Percentiles rank a stretch among this genome's conserved stretches.
Evolutionary conservation across 2,888 invertebrate species (phyloP).

Genomic region (Hymenopus coronatus): DNA sequence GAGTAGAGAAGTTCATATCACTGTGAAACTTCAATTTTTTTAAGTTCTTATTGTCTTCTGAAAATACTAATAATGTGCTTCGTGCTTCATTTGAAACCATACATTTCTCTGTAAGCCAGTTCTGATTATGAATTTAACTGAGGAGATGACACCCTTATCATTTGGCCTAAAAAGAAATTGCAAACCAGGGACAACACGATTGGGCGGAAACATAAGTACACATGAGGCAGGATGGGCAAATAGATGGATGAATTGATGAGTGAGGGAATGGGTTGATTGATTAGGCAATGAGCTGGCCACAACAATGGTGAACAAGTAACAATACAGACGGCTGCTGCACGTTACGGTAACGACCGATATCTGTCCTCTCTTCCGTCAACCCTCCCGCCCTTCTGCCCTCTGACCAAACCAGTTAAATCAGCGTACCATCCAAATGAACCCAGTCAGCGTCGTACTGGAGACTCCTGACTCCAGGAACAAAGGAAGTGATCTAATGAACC

Average conservation of each 20-base stretch:
- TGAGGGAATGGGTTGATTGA: background rate
- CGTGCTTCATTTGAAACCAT: too few species aligned
- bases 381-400: background rate
- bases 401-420: background rate
- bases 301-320: background rate
- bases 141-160: background rate
- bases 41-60: too few species aligned
- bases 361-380: background rate
- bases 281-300: background rate
- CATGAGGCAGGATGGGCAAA: background rate
- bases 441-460: background rate
- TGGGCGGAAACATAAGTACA: background rate
- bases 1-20: too few species aligned
- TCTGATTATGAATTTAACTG: background rate
- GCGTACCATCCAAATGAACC: background rate
- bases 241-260: background rate
- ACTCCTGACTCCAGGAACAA: background rate
- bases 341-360: background rate
- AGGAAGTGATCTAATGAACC: too few species aligned
- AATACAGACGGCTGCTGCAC: background rate
- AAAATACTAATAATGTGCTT: too few species aligned
- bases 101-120: background rate
- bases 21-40: too few species aligned
- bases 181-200: background rate
- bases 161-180: background rate